Percentiles rank a stretch among this genome's conserved stretches.
Evolutionary conservation across 2,113 vertebrate genomes (phyloP).

Genomic region (Lipophrys pholis): DNA sequence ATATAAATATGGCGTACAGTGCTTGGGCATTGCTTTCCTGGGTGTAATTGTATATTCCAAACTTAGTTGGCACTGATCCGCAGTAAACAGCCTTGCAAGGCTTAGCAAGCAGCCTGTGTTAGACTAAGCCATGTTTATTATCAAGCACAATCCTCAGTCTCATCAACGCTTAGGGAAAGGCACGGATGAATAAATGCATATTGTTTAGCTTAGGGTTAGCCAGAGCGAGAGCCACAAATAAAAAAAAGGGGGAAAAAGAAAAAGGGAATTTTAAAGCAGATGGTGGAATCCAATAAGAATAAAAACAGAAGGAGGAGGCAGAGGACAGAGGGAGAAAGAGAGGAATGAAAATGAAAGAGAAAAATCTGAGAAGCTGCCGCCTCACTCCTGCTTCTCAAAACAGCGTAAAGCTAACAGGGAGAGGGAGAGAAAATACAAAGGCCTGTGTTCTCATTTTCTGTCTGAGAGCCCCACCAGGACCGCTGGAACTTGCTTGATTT

Average conservation of each 20-base stretch:
- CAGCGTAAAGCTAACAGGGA: constrained; percentile 79
- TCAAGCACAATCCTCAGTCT: constrained; percentile 71
- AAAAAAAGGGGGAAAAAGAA: constrained; percentile 33
- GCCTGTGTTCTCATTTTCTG: constrained; percentile 85
- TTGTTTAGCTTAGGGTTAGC: constrained; percentile 73
- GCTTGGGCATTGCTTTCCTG: constrained; percentile 21
- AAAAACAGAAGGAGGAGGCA: constrained; percentile 1
- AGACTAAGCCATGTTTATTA: constrained; percentile 73
- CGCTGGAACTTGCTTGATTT: constrained; percentile 93
- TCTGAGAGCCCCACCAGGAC: constrained; percentile 86
- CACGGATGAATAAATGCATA: constrained; percentile 73
- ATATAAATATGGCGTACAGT: background rate
- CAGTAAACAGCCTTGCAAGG: constrained; percentile 68
- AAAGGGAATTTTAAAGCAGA: constrained; percentile 61
- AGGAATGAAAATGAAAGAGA: constrained; percentile 45
- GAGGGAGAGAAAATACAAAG: constrained; percentile 78
- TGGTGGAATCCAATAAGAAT: constrained; percentile 55
- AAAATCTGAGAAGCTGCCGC: constrained; percentile 35
- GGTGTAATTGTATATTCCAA: constrained; percentile 42
- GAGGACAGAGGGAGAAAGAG: constrained; percentile 8
- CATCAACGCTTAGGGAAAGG: constrained; percentile 69
- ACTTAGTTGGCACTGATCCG: constrained; percentile 61
- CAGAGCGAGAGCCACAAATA: constrained; percentile 57
- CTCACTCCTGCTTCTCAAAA: constrained; percentile 67
- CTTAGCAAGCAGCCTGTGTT: constrained; percentile 69